Conservation (phyloP, 1,140 invertebrate genomes). For the Pinna nobilis region DNA sequence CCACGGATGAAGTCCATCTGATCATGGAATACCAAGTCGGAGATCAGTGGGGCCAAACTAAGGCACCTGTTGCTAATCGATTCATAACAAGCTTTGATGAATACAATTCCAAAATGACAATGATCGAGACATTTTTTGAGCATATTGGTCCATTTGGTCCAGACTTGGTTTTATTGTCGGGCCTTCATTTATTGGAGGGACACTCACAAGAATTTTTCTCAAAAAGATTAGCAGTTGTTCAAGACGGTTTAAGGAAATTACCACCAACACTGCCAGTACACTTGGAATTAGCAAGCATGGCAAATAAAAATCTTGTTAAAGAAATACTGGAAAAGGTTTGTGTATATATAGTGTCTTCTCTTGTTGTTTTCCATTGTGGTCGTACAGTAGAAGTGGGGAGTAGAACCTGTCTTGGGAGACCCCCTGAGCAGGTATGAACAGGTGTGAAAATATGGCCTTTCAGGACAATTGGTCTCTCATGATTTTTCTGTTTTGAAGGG, state of each 20-base stretch:
- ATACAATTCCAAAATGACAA: conserved; percentile 68
- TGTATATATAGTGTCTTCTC: background rate
- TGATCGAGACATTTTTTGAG: conserved; percentile 75
- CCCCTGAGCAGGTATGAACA: no score
- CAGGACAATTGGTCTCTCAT: no score
- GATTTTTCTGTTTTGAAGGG: no score
- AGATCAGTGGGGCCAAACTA: conserved; percentile 71
- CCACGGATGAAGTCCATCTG: conserved; percentile 75
- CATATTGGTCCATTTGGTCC: conserved; percentile 66
- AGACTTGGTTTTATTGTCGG: conserved; percentile 74
- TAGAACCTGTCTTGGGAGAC: no score
- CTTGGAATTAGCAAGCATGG: conserved; percentile 76
- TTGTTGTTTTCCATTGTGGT: no score
- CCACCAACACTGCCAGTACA: conserved; percentile 71
- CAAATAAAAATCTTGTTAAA: conserved; percentile 69
- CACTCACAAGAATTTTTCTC: conserved; percentile 67
- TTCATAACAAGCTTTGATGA: conserved; percentile 76
- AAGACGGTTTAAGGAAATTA: conserved; percentile 63
- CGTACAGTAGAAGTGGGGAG: no score
- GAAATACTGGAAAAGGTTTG: conserved; percentile 69
- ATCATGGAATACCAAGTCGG: conserved; percentile 76
- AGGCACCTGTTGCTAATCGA: conserved; percentile 73
- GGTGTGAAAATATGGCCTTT: no score
- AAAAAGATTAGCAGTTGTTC: conserved; percentile 67
- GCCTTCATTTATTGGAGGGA: conserved; percentile 75